A percentile compares a stretch with the other conserved stretches of the same genome.
Conservation (phyloP, 2,113 vertebrate species). For the Lagopus muta region DNA sequence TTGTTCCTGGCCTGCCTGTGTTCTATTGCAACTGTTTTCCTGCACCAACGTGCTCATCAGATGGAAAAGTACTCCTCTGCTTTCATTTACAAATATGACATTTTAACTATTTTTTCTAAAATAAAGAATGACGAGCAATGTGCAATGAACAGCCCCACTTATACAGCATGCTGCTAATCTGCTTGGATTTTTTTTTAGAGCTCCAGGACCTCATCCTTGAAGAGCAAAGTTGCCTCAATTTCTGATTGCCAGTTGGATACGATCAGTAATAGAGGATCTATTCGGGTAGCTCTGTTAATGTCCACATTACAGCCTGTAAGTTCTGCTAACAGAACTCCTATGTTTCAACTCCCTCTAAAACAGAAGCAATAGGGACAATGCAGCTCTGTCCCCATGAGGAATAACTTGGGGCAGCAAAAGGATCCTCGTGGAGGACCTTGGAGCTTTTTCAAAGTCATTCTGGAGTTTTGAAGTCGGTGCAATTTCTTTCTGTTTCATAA, state of each 20-base stretch:
- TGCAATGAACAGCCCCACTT: background rate
- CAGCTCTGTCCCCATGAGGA: background rate
- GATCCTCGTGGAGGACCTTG: background rate
- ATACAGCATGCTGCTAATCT: background rate
- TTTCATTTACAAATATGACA: background rate
- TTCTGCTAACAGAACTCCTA: background rate
- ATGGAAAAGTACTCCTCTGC: background rate
- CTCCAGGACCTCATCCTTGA: background rate
- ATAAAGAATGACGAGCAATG: too few relatives aligned
- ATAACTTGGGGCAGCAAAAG: background rate
- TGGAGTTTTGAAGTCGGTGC: background rate
- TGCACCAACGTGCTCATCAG: background rate
- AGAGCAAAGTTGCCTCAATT: background rate
- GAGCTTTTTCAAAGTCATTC: background rate
- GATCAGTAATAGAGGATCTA: background rate
- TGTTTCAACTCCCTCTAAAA: background rate
- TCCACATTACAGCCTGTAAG: background rate
- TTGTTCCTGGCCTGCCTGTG: background rate
- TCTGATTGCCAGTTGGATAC: background rate
- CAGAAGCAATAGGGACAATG: background rate
- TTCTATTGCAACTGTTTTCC: background rate
- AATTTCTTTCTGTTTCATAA: background rate
- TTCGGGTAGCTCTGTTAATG: background rate
- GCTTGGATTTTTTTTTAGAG: background rate
- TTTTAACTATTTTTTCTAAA: background rate